phyloP scores from a whole-genome alignment of 2,888 invertebrate species.

The Nudaria mundana region DNA sequence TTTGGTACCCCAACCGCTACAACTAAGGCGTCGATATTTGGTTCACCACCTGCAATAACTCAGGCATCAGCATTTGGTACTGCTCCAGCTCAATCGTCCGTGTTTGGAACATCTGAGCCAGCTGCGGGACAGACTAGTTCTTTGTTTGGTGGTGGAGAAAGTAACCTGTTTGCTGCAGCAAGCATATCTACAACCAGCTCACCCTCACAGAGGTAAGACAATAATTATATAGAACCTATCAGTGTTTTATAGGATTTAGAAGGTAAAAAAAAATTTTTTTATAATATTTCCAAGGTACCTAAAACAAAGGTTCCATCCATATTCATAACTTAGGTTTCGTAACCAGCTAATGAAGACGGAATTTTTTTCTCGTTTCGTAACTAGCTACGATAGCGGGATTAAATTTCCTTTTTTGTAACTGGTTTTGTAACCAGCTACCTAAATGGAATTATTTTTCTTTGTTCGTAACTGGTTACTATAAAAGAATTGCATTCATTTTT shows the following conservation, averaged over 20 bases:
- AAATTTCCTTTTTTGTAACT: no score
- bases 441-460: no score
- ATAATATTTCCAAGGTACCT: not conserved
- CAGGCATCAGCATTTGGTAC: conserved; percentile 42
- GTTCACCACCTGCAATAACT: conserved; percentile 25
- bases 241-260: no score
- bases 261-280: conserved; percentile 39
- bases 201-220: conserved; percentile 35
- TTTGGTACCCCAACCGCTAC: conserved; percentile 20
- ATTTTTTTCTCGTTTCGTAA: no score
- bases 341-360: no score
- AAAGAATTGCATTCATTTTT: no score
- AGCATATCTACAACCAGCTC: conserved; percentile 70
- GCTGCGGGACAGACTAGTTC: conserved; percentile 53
- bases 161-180: conserved; percentile 65
- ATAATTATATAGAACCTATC: no score
- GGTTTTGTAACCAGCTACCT: no score
- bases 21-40: conserved; percentile 41
- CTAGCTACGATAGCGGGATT: no score
- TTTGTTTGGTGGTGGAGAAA: conserved; percentile 54
- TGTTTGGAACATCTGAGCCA: conserved; percentile 46
- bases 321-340: no score
- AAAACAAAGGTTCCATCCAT: no score
- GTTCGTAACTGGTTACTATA: no score
- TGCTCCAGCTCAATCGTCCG: conserved; percentile 34